Conservation (phyloP, 2,113 vertebrate genomes). For the Malurus melanocephalus region DNA sequence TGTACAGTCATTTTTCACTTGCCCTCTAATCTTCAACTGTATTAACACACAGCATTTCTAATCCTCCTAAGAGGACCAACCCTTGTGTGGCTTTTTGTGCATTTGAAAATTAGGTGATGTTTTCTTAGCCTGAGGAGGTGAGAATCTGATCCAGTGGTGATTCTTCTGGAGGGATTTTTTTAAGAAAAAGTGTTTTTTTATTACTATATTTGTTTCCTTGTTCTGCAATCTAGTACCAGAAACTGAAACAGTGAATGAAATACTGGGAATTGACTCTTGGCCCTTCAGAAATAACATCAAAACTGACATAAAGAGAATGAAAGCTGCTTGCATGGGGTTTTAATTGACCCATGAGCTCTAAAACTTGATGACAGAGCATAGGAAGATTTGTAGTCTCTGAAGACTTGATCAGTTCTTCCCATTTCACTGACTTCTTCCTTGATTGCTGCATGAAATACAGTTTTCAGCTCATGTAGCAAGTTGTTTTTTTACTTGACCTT, state of each 20-base stretch:
- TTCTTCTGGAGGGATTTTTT: background rate
- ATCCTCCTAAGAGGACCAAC: background rate
- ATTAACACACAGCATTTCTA: background rate
- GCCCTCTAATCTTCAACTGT: background rate
- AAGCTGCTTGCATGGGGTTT: background rate
- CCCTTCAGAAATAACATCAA: background rate
- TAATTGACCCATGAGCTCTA: background rate
- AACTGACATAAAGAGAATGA: background rate
- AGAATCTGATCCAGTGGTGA: background rate
- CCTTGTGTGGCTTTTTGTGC: background rate
- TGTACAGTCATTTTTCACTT: background rate
- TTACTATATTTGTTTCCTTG: background rate
- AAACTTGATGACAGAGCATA: background rate
- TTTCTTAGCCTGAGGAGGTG: background rate
- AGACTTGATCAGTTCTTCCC: background rate
- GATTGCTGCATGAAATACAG: background rate
- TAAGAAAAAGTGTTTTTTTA: background rate
- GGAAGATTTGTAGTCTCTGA: background rate
- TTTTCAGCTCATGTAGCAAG: background rate
- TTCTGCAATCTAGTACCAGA: conserved; percentile 14
- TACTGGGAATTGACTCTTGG: background rate
- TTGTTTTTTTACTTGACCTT: background rate
- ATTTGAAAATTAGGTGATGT: background rate
- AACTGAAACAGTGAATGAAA: background rate
- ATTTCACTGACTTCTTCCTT: background rate